A percentile compares a stretch with the other conserved stretches of the same genome.
Evolutionary conservation across 2,113 vertebrate species (phyloP).

Genomic region (Phyllostomus discolor): DNA sequence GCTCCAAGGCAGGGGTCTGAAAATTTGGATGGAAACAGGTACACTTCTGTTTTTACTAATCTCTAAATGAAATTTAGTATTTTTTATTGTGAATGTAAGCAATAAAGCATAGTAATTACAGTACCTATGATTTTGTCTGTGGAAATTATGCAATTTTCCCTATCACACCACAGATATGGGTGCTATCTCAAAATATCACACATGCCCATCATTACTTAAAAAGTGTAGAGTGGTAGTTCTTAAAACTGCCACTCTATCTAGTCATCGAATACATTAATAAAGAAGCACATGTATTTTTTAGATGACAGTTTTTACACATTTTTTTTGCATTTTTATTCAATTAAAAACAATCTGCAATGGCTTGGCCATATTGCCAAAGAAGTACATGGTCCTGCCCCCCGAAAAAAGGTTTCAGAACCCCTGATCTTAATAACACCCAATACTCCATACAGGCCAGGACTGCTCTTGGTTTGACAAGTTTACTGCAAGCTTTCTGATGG

Average conservation of each 20-base stretch:
- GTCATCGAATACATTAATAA: not conserved
- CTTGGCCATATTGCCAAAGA: not conserved
- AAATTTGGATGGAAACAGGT: not conserved
- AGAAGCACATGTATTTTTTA: not conserved
- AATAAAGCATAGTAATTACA: not conserved
- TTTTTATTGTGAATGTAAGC: not conserved
- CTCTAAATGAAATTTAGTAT: not conserved
- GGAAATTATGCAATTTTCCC: not conserved
- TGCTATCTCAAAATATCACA: not conserved
- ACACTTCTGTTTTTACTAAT: not conserved
- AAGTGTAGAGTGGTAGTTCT: not conserved
- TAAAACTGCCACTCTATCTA: not conserved
- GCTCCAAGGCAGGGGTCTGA: not conserved
- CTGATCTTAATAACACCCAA: not conserved
- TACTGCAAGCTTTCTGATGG: not conserved
- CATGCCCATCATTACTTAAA: not conserved
- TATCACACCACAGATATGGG: not conserved
- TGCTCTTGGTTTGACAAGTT: not conserved
- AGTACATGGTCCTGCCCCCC: fast-evolving
- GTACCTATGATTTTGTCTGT: not conserved
- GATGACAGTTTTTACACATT: not conserved
- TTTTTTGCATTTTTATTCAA: not conserved
- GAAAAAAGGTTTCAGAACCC: not conserved
- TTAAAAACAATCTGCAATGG: not conserved
- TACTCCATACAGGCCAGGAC: not conserved